Conservation (phyloP, 2,888 invertebrate genomes). For the Protonemura montana region DNA sequence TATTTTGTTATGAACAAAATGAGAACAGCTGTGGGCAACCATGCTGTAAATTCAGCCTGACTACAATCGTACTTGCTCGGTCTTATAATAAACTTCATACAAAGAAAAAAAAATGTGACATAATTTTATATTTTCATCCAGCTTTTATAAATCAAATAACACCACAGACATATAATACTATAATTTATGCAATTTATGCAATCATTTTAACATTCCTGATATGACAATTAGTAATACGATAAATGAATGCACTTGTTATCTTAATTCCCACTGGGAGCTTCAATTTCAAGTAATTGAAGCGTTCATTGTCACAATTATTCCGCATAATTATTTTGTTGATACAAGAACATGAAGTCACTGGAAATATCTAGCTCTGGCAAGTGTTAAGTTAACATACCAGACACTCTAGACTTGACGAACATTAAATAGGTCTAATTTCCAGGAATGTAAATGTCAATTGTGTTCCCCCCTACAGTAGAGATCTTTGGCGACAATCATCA, state of each 20-base stretch:
- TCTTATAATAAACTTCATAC: no score
- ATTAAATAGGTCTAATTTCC: neutral
- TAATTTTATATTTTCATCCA: no score
- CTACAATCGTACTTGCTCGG: no score
- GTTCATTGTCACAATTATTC: neutral
- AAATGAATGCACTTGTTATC: neutral
- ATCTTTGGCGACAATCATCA: neutral
- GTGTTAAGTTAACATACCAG: neutral
- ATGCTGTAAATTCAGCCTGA: no score
- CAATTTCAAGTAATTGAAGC: neutral
- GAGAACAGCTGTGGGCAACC: no score
- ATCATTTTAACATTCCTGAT: no score
- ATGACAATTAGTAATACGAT: neutral
- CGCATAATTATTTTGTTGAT: neutral
- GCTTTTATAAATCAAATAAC: no score
- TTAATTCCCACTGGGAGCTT: neutral
- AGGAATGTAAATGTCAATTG: neutral
- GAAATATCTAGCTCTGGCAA: neutral
- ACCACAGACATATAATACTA: no score
- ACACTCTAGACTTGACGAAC: neutral
- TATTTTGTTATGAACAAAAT: no score
- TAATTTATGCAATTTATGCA: no score
- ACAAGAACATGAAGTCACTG: neutral
- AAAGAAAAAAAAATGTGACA: no score
- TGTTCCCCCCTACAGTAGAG: neutral